These are phyloP conservation scores for Drosophila kambysellisi DNA, from an alignment of 2,888 invertebrate species.

Conservation along the genomic window DNA sequence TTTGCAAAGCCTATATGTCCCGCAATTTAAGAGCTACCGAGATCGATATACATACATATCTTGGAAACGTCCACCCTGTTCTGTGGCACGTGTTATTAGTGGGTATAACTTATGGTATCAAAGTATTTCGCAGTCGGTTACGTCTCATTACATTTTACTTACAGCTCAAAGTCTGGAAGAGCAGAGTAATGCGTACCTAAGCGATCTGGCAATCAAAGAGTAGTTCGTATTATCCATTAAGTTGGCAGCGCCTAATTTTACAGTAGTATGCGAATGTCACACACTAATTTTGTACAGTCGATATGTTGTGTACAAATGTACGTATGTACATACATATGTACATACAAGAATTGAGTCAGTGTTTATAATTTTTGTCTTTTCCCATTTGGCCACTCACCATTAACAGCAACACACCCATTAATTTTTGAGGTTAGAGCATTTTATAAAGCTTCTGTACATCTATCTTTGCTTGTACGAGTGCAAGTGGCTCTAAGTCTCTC, in stretches of 20 bases:
- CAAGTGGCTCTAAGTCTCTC: constrained; percentile 1
- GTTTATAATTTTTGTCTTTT: neutral
- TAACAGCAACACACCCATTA: constrained; percentile 16
- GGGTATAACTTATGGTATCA: neutral
- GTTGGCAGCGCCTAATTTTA: neutral
- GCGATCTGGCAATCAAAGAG: neutral
- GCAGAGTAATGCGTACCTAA: neutral
- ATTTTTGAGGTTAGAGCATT: constrained; percentile 38
- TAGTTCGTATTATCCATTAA: neutral
- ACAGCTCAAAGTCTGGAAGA: neutral
- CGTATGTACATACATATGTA: neutral
- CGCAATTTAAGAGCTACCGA: too few species aligned
- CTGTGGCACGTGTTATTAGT: neutral
- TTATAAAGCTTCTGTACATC: constrained; percentile 24
- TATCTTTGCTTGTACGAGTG: neutral
- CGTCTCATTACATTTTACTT: neutral
- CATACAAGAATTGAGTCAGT: neutral
- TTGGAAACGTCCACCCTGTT: neutral
- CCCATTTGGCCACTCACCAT: constrained; percentile 13
- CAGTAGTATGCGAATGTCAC: neutral
- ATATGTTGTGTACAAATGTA: neutral
- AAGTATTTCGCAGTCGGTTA: neutral
- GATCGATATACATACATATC: neutral
- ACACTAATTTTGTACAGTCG: neutral
- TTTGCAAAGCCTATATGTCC: too few species aligned